These are phyloP conservation scores for Nemotelus pantherinus DNA, from an alignment of 2,888 invertebrate species.

Conservation along the genomic window DNA sequence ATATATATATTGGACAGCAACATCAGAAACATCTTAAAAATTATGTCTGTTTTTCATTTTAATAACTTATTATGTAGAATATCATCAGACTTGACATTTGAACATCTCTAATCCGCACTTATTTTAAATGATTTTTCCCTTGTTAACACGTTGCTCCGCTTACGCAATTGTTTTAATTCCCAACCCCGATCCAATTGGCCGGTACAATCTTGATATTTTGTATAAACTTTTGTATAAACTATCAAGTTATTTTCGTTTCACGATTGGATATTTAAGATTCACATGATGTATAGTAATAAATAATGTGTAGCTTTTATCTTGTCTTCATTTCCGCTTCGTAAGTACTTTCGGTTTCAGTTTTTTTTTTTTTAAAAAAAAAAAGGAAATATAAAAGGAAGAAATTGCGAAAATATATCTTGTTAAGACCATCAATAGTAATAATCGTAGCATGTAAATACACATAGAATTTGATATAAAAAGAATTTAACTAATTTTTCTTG, in stretches of 20 bases:
- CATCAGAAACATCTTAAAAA: constrained; percentile 42
- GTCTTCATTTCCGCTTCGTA: constrained; percentile 14
- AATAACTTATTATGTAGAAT: constrained; percentile 48
- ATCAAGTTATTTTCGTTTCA: background rate
- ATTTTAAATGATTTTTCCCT: constrained; percentile 24
- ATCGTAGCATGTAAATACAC: constrained; percentile 46
- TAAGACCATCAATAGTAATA: constrained; percentile 30
- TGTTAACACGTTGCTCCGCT: background rate
- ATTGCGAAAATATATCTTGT: constrained; percentile 26
- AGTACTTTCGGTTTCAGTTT: constrained; percentile 1
- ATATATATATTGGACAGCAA: constrained; percentile 44
- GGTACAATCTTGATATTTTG: no score
- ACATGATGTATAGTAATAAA: constrained; percentile 17
- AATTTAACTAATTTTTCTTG: constrained; percentile 41
- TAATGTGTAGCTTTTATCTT: background rate
- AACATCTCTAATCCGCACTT: constrained; percentile 35
- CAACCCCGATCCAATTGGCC: no score
- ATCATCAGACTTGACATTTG: constrained; percentile 47
- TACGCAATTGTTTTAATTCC: no score
- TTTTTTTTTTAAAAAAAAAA: background rate
- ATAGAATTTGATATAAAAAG: constrained; percentile 46
- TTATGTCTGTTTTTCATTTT: constrained; percentile 58
- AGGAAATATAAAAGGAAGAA: constrained; percentile 26
- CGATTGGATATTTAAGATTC: background rate
- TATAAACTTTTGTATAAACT: background rate